These are phyloP conservation scores for Gallinago nigripennis DNA, from an alignment of 2,797 vertebrate species.

Conservation along the genomic window DNA sequence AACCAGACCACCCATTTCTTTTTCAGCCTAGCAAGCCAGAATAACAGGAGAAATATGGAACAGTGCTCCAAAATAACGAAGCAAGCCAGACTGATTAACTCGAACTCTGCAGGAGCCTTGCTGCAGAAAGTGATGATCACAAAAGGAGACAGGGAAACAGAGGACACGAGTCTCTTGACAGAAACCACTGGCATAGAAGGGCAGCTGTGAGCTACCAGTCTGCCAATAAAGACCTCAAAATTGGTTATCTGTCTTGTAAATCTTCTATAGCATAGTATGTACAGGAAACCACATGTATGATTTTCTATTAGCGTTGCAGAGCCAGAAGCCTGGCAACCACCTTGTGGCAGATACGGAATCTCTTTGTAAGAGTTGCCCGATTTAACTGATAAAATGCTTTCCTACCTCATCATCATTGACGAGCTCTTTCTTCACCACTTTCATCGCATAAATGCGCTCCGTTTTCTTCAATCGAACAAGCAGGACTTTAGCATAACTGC, in stretches of 20 bases:
- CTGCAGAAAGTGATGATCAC: not conserved
- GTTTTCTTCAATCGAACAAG: slow-evolving; percentile 96
- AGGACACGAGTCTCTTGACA: not conserved
- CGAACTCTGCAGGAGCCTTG: not conserved
- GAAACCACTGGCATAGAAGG: not conserved
- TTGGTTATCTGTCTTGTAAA: not conserved
- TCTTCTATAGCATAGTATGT: rapidly evolving
- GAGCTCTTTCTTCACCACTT: slow-evolving; percentile 98
- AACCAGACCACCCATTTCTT: not conserved
- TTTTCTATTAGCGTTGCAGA: not conserved
- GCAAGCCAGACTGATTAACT: not conserved
- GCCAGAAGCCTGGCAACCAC: not conserved
- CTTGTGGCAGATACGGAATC: not conserved
- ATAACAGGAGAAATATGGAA: not conserved
- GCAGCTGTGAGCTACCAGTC: not conserved
- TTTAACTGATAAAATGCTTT: not conserved
- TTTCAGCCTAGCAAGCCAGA: not conserved
- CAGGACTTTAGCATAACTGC: slow-evolving; percentile 97
- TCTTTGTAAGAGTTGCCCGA: not conserved
- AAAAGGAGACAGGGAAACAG: not conserved
- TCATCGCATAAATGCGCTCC: slow-evolving; percentile 98
- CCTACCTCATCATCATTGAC: slow-evolving; percentile 98
- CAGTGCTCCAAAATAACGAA: not conserved
- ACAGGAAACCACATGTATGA: not conserved
- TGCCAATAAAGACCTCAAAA: not conserved